Evolutionary conservation across 2,113 vertebrate genomes (phyloP), one percentile per base, ranked within the genome.

Genomic region (Epinephelus fuscoguttatus): DNA sequence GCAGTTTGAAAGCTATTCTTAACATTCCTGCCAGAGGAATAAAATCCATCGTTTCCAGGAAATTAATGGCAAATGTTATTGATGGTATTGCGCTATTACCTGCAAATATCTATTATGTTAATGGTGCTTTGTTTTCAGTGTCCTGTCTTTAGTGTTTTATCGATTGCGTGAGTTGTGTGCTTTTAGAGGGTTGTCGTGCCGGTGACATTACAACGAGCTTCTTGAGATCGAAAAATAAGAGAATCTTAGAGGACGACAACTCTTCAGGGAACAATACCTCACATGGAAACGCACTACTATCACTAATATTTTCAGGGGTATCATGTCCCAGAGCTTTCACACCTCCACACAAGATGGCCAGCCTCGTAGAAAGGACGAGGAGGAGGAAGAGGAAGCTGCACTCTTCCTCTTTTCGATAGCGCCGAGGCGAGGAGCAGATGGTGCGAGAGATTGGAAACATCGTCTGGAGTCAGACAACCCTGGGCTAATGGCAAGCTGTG

Each of bases 401-500:
- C 80, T 90, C 86, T 90, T 91, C 84, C 84, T 89, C 85, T 75
- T 75, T 66, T 89, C 45, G 68, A 47, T 74, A 66, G 86, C 63
- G 59, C 68, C n/a, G 77, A 91, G 89, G 82, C 73, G 86, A 86
- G 75, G 88, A 94, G 90, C 93, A 93, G 93, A 92, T 94, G 91
- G 93, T 81, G 91, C 52, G 78, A 87, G 91, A 91, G 91, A 91
- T 93, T 94, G 88, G 89, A 86, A 92, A 86, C 89, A 75, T 89
- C 82, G 84, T 91, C 92, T 91, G 88, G 84, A 92, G 86, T 89
- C 67, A 81, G 79, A 91, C 89, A 88, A 85, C 89, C 82, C 81
- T 37, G 84, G 78, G 88, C 89, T 93, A 86, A 90, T 91, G 90
- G 90, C 90, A 91, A 91, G 86, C 90, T 94, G 91, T 93, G 88